A percentile compares a stretch with the other conserved stretches of the same genome.
Conservation (phyloP, 2,888 invertebrate genomes). For the Eutolmus rufibarbis region DNA sequence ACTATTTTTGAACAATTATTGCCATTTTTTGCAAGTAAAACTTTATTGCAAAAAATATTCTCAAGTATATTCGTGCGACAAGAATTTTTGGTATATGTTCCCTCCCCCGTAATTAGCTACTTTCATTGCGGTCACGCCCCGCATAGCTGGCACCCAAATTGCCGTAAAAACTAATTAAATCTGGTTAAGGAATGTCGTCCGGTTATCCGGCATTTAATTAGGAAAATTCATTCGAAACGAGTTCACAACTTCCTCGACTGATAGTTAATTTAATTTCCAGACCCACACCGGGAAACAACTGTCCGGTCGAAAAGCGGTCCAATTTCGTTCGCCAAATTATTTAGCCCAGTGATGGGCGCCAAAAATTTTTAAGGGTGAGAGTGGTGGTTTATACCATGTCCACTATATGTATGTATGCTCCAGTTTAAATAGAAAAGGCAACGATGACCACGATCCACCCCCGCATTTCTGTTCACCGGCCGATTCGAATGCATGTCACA, state of each 20-base stretch:
- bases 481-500: constrained; percentile 19
- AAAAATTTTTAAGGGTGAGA: background rate
- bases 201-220: constrained; percentile 22
- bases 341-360: background rate
- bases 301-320: background rate
- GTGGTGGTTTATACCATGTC: background rate
- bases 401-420: background rate
- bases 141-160: constrained; percentile 5
- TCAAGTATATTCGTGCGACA: background rate
- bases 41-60: background rate
- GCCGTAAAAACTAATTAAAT: constrained; percentile 27
- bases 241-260: constrained; percentile 19
- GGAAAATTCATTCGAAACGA: constrained; percentile 13
- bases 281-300: background rate
- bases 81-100: background rate
- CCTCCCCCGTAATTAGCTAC: background rate
- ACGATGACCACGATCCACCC: background rate
- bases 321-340: background rate
- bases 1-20: background rate
- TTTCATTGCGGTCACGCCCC: background rate
- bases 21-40: background rate
- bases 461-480: background rate
- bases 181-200: constrained; percentile 27
- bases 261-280: constrained; percentile 22
- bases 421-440: background rate